phyloP scores from a whole-genome alignment of 2,113 vertebrate species.

The Cyprinodon brontotheroides region DNA sequence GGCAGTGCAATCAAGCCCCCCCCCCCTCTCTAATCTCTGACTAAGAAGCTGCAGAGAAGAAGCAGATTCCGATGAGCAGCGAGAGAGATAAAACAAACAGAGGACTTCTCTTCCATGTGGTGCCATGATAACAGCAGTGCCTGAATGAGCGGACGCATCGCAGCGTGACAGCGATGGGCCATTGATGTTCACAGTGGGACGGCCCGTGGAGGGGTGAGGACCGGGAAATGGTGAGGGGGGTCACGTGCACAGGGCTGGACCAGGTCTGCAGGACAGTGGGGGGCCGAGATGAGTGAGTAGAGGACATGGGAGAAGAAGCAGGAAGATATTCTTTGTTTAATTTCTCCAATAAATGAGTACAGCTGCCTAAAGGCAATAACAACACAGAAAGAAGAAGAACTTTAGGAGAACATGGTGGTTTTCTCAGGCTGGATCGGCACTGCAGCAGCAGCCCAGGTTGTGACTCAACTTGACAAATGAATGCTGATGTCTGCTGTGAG shows the following conservation, averaged over 20 bases:
- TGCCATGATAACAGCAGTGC: background rate
- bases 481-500: conserved; percentile 28
- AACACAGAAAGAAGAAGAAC: background rate
- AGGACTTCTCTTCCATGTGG: conserved; percentile 3
- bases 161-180: conserved; percentile 33
- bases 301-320: background rate
- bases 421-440: conserved; percentile 17
- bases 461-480: conserved; percentile 41
- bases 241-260: conserved; percentile 2
- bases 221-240: conserved; percentile 10
- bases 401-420: background rate
- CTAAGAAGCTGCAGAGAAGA: conserved; percentile 37
- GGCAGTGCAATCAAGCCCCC: conserved; percentile 40
- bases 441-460: conserved; percentile 10
- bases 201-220: background rate
- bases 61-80: background rate
- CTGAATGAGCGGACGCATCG: conserved; percentile 25
- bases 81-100: conserved; percentile 13
- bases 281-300: background rate
- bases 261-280: background rate
- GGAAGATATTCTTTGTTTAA: no score
- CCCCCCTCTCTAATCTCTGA: conserved; percentile 26
- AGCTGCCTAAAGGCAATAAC: background rate
- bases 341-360: no score
- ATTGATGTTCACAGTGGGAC: conserved; percentile 38